These are phyloP conservation scores for Pocillopora grandis DNA, from an alignment of 92 coral and sea anemone genomes.

Conservation along the genomic window DNA sequence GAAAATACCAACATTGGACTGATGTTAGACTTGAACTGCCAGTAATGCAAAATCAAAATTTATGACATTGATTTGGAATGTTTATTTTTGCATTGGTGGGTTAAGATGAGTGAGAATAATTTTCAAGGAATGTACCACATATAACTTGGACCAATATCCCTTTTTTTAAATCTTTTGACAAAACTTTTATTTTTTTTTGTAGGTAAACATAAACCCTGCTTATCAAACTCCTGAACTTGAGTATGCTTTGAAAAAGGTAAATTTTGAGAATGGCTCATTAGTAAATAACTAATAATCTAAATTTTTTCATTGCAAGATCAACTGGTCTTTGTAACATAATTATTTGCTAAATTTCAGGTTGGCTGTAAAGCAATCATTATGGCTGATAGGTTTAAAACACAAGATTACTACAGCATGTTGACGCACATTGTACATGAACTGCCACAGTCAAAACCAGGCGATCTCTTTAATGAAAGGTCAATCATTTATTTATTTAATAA, in stretches of 20 bases:
- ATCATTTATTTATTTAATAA: neutral
- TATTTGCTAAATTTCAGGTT: conserved; percentile 56
- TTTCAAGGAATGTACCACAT: no score
- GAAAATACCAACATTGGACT: no score
- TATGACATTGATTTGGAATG: no score
- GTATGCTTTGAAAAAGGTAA: conserved; percentile 93
- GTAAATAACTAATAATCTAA: neutral
- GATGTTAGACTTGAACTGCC: no score
- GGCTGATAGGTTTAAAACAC: conserved; percentile 80
- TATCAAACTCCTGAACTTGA: conserved; percentile 89
- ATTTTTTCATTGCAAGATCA: neutral
- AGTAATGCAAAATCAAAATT: no score
- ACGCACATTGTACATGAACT: conserved; percentile 83
- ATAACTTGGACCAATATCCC: no score
- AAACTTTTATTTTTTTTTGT: neutral
- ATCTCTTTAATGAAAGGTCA: conserved; percentile 79
- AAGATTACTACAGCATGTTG: conserved; percentile 92
- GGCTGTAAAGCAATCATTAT: conserved; percentile 92
- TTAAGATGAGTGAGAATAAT: no score
- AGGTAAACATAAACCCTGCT: conserved; percentile 95
- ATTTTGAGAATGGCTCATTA: no score
- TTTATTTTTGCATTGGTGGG: no score
- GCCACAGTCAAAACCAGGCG: conserved; percentile 85
- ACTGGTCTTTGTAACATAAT: neutral
- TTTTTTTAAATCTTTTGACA: neutral